Conservation (phyloP, 2,113 vertebrate species). For the Nerophis lumbriciformis region DNA sequence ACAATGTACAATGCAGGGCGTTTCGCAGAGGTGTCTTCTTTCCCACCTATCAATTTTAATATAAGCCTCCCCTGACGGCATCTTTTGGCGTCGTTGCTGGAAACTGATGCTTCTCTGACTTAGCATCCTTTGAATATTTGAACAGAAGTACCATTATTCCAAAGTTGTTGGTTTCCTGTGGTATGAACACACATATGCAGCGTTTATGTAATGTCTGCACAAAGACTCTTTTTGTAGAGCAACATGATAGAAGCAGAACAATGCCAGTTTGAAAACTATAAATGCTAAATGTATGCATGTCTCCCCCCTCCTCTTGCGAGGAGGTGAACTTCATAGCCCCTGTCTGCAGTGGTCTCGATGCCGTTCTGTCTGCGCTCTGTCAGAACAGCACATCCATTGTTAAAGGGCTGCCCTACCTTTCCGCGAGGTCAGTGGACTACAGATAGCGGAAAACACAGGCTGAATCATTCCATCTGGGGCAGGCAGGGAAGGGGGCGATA, state of each 20-base stretch:
- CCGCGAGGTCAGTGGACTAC: slow-evolving; percentile 48
- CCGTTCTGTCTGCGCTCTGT: slow-evolving; percentile 28
- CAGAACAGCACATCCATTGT: slow-evolving; percentile 63
- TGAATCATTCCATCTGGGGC: slow-evolving; percentile 54
- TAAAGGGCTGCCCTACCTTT: slow-evolving; percentile 23
- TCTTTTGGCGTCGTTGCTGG: slow-evolving; percentile 6
- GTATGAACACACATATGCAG: slow-evolving; percentile 3
- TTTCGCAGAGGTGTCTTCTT: not conserved
- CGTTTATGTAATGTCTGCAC: slow-evolving; percentile 15
- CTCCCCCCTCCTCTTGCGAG: slow-evolving; percentile 10
- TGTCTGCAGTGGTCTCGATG: slow-evolving; percentile 19
- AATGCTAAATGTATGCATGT: slow-evolving; percentile 2
- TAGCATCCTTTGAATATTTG: not conserved
- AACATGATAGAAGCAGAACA: not conserved
- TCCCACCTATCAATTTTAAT: slow-evolving; percentile 1
- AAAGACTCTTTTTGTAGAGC: not conserved
- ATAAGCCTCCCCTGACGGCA: not conserved
- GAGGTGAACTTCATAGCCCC: slow-evolving; percentile 38
- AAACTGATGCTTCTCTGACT: slow-evolving; percentile 2
- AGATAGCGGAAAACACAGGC: slow-evolving; percentile 62
- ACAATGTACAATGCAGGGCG: not conserved
- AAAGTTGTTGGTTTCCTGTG: not conserved
- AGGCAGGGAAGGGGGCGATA: slow-evolving; percentile 27
- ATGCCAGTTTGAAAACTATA: not conserved
- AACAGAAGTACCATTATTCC: slow-evolving; percentile 1